phyloP scores from a whole-genome alignment of 2,888 invertebrate species.

The Mechanitis messenoides region DNA sequence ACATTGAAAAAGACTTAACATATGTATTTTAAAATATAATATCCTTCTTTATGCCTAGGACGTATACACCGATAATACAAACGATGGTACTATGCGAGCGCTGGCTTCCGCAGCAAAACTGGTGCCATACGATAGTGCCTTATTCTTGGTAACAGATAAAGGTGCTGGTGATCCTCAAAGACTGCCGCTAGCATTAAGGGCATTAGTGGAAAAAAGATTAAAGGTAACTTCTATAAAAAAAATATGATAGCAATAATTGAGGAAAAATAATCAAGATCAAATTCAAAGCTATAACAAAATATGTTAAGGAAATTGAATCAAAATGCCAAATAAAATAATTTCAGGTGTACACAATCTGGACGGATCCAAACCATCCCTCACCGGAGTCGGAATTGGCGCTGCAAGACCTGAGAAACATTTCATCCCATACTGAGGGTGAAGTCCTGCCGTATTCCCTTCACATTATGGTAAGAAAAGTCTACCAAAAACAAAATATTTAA shows the following conservation, averaged over 20 bases:
- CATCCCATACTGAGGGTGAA: constrained; percentile 61
- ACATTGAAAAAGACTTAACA: too few species aligned
- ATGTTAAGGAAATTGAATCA: neutral
- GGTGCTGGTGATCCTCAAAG: constrained; percentile 69
- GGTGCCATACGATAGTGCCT: constrained; percentile 79
- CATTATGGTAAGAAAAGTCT: constrained; percentile 43
- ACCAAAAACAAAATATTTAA: neutral
- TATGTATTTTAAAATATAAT: neutral
- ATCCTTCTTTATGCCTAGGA: constrained; percentile 39
- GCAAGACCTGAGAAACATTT: constrained; percentile 56
- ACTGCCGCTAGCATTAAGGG: constrained; percentile 55
- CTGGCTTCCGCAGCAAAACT: constrained; percentile 76
- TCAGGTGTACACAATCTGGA: constrained; percentile 71
- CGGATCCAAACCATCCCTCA: constrained; percentile 53
- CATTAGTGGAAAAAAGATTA: constrained; percentile 61
- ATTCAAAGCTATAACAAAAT: neutral
- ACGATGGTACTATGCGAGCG: constrained; percentile 77
- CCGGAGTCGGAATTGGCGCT: constrained; percentile 50
- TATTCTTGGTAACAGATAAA: constrained; percentile 78
- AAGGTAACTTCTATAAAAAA: constrained; percentile 38
- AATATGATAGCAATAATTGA: too few species aligned
- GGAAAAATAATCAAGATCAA: too few species aligned
- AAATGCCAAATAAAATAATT: neutral
- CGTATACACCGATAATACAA: constrained; percentile 49
- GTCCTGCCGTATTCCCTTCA: constrained; percentile 59